These are phyloP conservation scores for Podargus strigoides DNA, from an alignment of 2,797 vertebrate species.

Conservation along the genomic window DNA sequence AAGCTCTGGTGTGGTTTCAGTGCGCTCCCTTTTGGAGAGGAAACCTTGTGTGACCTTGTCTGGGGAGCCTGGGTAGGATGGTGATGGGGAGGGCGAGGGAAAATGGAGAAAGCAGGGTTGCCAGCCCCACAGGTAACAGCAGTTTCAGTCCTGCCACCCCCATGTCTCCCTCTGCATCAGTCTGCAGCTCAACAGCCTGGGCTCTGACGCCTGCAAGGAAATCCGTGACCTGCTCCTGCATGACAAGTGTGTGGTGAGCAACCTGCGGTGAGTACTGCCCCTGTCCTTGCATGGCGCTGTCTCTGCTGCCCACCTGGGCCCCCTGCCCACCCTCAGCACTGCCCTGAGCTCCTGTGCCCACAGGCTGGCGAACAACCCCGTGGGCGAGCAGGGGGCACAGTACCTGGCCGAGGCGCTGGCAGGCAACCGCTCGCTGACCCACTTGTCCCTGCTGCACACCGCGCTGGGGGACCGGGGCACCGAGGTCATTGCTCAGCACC, in stretches of 20 bases:
- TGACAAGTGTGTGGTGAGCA: conserved; percentile 80
- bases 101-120: neutral
- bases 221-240: conserved; percentile 86
- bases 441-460: conserved; percentile 89
- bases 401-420: conserved; percentile 82
- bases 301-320: neutral
- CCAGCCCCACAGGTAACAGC: neutral
- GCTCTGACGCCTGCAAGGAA: conserved; percentile 85
- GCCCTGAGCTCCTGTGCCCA: neutral
- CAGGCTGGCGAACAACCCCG: conserved; percentile 86
- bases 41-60: neutral
- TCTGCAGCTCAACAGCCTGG: conserved; percentile 91
- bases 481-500: conserved; percentile 75
- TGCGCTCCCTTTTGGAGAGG: neutral
- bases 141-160: neutral
- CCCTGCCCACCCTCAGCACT: neutral
- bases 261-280: conserved; percentile 83
- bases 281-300: neutral
- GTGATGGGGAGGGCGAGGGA: neutral
- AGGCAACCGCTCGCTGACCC: conserved; percentile 79
- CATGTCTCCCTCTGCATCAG: conserved; percentile 65
- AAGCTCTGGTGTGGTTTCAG: neutral
- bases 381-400: conserved; percentile 78
- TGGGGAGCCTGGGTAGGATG: neutral
- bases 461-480: conserved; percentile 81